Evolutionary conservation across 2,888 invertebrate species (phyloP), one percentile per base, ranked within the genome.

Genomic region (Pseudanteris insignis): DNA sequence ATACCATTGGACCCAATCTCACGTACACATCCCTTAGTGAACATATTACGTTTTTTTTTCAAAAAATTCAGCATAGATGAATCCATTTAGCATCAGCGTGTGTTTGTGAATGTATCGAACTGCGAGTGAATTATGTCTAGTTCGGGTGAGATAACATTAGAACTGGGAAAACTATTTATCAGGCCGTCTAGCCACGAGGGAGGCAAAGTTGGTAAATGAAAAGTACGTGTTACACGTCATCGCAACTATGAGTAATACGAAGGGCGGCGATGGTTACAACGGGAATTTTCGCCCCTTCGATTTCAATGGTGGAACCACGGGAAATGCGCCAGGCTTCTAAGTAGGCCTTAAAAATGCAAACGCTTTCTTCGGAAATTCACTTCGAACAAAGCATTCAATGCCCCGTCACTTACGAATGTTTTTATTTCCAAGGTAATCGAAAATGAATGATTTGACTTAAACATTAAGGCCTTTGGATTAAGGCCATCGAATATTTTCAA

Each of bases 161-260:
- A 51, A 48, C 57, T 54, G 32, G 43, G 51, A 9, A 30, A 53
- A 58, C 54, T 53, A 63, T 58, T 63, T 63, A 54, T 63, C 63
- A 59, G 48, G 8, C 59, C 6, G 46, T 38, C 50, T 62, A 51
- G 58, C 53, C 63, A 36, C 63, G 38, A 46, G 63, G 63, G 63
- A 59, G 34, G 38, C 62, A 46, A 58, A 63, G 63, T 54, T 63
- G 36, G 48, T 48, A 63, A 63, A 63, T 59, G 58, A 59, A 63
- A 58, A 58, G 59, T 63, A 63, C 63, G 47, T 63, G 63, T 63
- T 63, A 54, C 59, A 55, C 50, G 63, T 63, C 63, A 63, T 63
- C 63, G 55, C 54, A 48, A 63, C 58, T 53, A 59, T 59, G 54
- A 63, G 58, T 63, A 63, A 63, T 59, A 47, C 32, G 33, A 59